Base-by-base conservation (phyloP, 2,888 invertebrate genomes). In the Sphaeridia pumilis region DNA sequence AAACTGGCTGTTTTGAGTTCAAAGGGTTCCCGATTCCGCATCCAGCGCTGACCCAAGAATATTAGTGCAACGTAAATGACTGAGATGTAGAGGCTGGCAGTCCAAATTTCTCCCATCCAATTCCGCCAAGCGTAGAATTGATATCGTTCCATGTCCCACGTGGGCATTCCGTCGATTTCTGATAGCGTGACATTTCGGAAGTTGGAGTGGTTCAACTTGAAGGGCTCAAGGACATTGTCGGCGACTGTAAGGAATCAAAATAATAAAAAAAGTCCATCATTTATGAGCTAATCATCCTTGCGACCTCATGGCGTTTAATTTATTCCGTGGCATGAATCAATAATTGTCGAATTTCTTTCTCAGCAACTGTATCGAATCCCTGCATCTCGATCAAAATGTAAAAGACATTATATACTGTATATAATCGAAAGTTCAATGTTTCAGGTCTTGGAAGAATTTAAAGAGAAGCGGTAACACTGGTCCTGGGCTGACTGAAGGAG, bases 61-160 rank as follows among this genome's bases (percentile, higher is more conserved):
- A 60, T 62, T 22, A 54, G 27, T 4, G 35, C n/a, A 7, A 62
- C 52, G 49, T 62, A 62, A 24, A 52, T 36, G 7, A 58, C 49
- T 34, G 58, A 59, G 12, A 56, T 48, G 56, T 59, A 60, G 27
- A 60, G 48, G 34, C 56, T 55, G 22, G 54, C 31, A 34, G 49
- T 52, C 62, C 62, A 62, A 31, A 58, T 55, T 34, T 58, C 55
- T 45, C 57, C 44, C 10, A 59, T 56, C 53, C 56, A 60, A 10
- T 53, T 56, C 21, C 59, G 52, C 56, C 58, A 58, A 31, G 51
- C 56, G 24, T 59, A 49, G 77, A 54, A 54, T n/a, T 54, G 72
- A 76, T 77, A 54, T 43, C 54, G 49, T 26, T 50, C 49, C 14
- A 43, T 38, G 7, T 57, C 21, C 50, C 49, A 50, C 24, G 45